Evolutionary conservation across 2,113 vertebrate genomes (phyloP), one percentile per base, ranked within the genome.

Genomic region (Notothenia rossii): DNA sequence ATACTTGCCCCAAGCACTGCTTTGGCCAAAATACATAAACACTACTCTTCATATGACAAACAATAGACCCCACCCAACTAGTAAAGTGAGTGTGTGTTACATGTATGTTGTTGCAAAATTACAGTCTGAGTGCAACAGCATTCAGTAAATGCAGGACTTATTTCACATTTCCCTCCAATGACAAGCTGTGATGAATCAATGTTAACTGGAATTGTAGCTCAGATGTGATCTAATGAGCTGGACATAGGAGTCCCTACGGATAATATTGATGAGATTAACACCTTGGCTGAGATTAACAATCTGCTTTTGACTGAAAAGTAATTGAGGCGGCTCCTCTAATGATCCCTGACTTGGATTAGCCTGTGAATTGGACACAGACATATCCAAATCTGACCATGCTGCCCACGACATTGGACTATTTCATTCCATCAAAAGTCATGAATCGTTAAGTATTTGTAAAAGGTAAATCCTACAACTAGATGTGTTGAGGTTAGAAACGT

Each of bases 201-300:
- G 15, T 46, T 63, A 36, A 14, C 62, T 54, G 29, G 25, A 51
- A 22, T 20, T 43, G 58, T 25, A 14, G 22, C 75, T 65, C 64
- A 5, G n/a, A 3, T 61, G 62, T 2, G 61, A 80, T 73, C 68
- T 3, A 13, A 55, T 49, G 22, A 58, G 43, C 67, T 77, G 51
- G 1, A 5, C 7, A 25, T 29, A 29, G 3, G 20, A 61, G 12
- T 48, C 20, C 61, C 43, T 53, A 1, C 10, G 76, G 81, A 55
- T 82, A 14, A 65, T 79, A 63, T 7, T 88, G 81, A 91, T 85
- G 45, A 50, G 91, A 91, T 90, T 90, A 90, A 2, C 83, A 80
- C 77, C 58, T 59, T 17, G 46, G 48, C 29, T 29, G 49, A 82
- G 86, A 90, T 90, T 86, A 91, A 13, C 22, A 29, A 22, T 8